phyloP scores from a whole-genome alignment of 2,888 invertebrate species.

The Orthosia incerta region DNA sequence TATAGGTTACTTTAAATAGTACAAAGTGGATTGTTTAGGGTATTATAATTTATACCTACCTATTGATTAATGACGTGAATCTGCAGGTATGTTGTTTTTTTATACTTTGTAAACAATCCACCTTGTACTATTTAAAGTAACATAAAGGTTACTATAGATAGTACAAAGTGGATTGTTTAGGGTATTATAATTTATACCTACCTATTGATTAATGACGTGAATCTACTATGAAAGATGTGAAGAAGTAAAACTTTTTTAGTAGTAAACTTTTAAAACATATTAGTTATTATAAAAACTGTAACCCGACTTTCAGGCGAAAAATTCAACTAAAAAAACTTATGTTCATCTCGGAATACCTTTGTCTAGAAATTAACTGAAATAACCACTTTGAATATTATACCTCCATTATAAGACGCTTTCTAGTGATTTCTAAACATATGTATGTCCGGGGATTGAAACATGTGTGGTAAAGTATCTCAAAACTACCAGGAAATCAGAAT shows the following conservation, averaged over 20 bases:
- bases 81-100: conserved; percentile 90
- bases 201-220: not conserved
- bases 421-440: not conserved
- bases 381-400: not conserved
- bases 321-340: not conserved
- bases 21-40: too few species aligned
- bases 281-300: not conserved
- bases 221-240: not conserved
- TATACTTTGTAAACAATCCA: conserved; percentile 22
- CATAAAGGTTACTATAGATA: too few species aligned
- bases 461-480: too few species aligned
- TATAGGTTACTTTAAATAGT: too few species aligned
- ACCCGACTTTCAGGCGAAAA: not conserved
- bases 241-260: conserved; percentile 7
- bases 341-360: conserved; percentile 3
- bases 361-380: not conserved
- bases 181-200: too few species aligned
- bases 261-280: not conserved
- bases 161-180: too few species aligned
- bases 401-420: not conserved
- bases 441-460: too few species aligned
- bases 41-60: too few species aligned
- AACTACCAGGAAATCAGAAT: too few species aligned
- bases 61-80: too few species aligned
- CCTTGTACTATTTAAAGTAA: not conserved